A percentile compares a stretch with the other conserved stretches of the same genome.
Evolutionary conservation across 2,797 vertebrate species (phyloP).

Genomic region (Bovichtus variegatus): DNA sequence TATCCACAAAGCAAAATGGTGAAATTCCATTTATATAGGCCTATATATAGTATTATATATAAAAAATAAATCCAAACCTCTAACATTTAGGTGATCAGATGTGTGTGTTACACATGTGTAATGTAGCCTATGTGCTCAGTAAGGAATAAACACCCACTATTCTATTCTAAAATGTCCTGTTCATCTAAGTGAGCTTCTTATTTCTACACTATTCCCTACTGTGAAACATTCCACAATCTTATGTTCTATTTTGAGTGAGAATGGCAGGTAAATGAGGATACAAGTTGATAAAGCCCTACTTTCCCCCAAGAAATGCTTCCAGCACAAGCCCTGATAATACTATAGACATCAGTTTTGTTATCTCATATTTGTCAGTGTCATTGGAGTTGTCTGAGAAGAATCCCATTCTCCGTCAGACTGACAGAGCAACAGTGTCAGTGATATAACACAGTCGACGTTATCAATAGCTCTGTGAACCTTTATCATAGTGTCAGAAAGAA

Average conservation of each 20-base stretch:
- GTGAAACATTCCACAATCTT: background rate
- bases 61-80: no score
- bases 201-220: no score
- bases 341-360: background rate
- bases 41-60: no score
- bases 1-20: no score
- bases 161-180: background rate
- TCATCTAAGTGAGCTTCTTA: background rate
- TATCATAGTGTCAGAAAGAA: conserved; percentile 15
- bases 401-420: conserved; percentile 17
- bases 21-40: no score
- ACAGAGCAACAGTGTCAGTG: conserved; percentile 28
- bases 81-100: no score
- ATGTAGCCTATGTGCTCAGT: background rate
- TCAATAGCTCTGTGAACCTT: conserved; percentile 29
- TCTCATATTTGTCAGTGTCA: conserved; percentile 20
- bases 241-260: background rate
- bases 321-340: background rate
- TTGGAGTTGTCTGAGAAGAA: conserved; percentile 31
- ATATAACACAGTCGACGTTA: conserved; percentile 26
- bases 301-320: background rate
- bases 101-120: no score
- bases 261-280: background rate
- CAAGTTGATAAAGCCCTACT: background rate
- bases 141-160: background rate